Evolutionary conservation across 2,113 vertebrate species (phyloP).

Genomic region (Bubalus kerabau): DNA sequence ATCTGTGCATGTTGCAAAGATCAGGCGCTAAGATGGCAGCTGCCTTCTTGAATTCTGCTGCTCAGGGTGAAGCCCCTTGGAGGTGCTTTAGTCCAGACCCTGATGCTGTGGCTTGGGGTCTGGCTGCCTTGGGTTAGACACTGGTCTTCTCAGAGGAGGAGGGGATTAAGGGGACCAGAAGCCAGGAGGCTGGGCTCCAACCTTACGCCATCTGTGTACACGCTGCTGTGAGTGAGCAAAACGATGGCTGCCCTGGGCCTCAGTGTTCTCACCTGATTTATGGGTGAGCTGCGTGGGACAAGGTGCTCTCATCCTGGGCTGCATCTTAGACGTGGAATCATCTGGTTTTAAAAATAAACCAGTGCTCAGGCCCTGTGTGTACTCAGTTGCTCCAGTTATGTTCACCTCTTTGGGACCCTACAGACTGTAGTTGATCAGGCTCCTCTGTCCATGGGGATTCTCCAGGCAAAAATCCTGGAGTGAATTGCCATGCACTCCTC

Average conservation of each 20-base stretch:
- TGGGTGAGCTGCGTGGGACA: background rate
- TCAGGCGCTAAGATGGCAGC: fast-evolving
- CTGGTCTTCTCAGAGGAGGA: background rate
- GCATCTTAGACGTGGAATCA: background rate
- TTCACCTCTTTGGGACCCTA: background rate
- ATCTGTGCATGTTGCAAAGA: too few species aligned
- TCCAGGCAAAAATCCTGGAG: background rate
- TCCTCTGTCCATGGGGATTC: background rate
- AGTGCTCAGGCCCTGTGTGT: background rate
- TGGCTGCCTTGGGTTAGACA: background rate
- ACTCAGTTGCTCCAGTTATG: background rate
- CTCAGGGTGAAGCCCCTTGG: fast-evolving
- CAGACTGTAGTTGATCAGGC: background rate
- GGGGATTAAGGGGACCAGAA: background rate
- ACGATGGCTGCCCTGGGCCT: fast-evolving
- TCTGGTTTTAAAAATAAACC: background rate
- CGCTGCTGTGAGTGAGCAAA: fast-evolving
- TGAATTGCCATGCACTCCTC: background rate
- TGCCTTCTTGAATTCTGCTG: background rate
- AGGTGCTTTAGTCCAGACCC: background rate
- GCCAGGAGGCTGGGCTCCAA: background rate
- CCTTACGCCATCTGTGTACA: fast-evolving
- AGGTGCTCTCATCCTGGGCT: background rate
- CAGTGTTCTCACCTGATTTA: background rate
- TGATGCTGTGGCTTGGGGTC: background rate